phyloP scores from a whole-genome alignment of 2,797 vertebrate species.

The Myotis planiceps region DNA sequence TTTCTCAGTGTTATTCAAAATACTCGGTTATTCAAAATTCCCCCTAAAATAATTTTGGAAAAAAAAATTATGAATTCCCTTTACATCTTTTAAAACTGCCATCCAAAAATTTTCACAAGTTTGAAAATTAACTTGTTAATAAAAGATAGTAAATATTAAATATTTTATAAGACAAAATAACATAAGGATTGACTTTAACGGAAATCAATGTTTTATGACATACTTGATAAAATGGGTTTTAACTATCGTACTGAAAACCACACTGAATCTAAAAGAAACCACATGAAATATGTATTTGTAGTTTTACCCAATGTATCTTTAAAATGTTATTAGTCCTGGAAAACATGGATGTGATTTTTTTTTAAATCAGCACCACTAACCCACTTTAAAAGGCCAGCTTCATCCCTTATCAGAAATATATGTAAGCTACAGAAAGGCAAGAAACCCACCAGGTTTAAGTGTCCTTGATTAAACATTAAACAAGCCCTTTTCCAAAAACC shows the following conservation, averaged over 20 bases:
- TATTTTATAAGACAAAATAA: constrained; percentile 60
- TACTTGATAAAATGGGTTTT: constrained; percentile 57
- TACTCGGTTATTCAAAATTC: not conserved
- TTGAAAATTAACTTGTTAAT: constrained; percentile 37
- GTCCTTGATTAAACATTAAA: not conserved
- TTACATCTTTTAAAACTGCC: not conserved
- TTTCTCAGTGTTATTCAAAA: not conserved
- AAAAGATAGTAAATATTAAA: constrained; percentile 30
- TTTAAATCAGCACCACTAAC: not conserved
- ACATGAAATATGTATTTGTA: constrained; percentile 38
- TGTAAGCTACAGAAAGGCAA: not conserved
- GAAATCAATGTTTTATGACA: constrained; percentile 53
- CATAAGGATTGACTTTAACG: not conserved
- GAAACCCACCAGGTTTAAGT: not conserved
- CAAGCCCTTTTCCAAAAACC: not conserved
- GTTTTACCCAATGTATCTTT: constrained; percentile 33
- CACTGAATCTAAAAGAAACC: constrained; percentile 19
- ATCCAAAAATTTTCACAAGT: constrained; percentile 15
- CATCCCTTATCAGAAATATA: not conserved
- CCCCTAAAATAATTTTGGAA: not conserved
- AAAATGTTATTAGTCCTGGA: constrained; percentile 10
- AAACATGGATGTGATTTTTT: not conserved
- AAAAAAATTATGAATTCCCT: not conserved
- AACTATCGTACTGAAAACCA: constrained; percentile 45
- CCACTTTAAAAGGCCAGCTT: not conserved